phyloP scores from a whole-genome alignment of 2,797 vertebrate genomes.

The Rachycentron canadum region DNA sequence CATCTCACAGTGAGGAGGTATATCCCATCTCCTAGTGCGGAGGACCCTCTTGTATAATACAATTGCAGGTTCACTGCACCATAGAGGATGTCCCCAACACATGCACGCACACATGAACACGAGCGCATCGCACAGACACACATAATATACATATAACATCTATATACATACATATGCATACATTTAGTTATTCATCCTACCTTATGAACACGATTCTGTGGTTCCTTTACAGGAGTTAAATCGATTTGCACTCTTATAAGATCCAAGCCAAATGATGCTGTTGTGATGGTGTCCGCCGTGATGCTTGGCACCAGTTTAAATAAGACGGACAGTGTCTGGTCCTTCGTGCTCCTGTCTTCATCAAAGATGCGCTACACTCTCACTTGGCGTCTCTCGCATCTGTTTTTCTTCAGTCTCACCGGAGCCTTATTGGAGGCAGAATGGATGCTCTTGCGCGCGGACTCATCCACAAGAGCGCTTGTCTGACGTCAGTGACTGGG shows the following conservation, averaged over 20 bases:
- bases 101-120: background rate
- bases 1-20: conserved; percentile 35
- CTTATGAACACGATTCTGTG: conserved; percentile 36
- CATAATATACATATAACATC: too few species aligned
- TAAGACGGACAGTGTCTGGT: conserved; percentile 5
- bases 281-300: background rate
- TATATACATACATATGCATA: background rate
- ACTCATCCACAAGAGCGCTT: conserved; percentile 73
- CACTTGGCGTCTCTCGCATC: conserved; percentile 27
- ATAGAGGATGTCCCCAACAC: conserved; percentile 48
- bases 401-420: conserved; percentile 45
- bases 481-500: conserved; percentile 84
- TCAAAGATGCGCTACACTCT: conserved; percentile 41
- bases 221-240: conserved; percentile 6
- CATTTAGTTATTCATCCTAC: conserved; percentile 39
- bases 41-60: conserved; percentile 66
- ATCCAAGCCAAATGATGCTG: conserved; percentile 19
- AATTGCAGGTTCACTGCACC: conserved; percentile 58
- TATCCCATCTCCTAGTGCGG: conserved; percentile 44
- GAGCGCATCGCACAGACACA: too few species aligned
- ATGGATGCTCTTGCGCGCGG: conserved; percentile 73
- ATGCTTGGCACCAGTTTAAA: conserved; percentile 7
- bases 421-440: conserved; percentile 63
- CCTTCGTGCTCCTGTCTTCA: conserved; percentile 35
- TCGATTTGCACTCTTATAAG: background rate